Conservation (phyloP, 2,888 invertebrate genomes). For the Drosophila atroscutellata region DNA sequence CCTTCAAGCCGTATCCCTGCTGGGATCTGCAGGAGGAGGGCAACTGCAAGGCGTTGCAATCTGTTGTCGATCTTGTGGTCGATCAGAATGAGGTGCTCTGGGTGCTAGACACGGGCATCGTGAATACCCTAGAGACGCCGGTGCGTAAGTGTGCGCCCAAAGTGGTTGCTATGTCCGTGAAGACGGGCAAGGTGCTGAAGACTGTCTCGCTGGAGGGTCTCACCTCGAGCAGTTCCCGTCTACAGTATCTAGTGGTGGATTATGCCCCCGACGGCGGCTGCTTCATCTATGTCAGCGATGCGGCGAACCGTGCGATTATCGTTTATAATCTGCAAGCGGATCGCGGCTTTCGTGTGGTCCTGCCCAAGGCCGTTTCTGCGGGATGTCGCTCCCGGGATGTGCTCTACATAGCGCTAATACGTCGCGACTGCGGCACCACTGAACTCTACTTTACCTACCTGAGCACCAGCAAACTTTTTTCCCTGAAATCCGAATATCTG, state of each 20-base stretch:
- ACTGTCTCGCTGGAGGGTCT: constrained; percentile 87
- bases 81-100: constrained; percentile 89
- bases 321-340: constrained; percentile 88
- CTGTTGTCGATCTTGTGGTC: constrained; percentile 88
- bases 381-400: constrained; percentile 87
- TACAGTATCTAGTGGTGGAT: constrained; percentile 90
- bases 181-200: constrained; percentile 88
- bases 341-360: constrained; percentile 88
- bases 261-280: constrained; percentile 87
- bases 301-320: constrained; percentile 88
- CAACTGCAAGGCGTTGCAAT: constrained; percentile 88
- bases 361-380: constrained; percentile 86
- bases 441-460: constrained; percentile 88
- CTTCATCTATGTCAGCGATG: constrained; percentile 89
- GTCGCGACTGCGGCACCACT: constrained; percentile 86
- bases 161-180: constrained; percentile 88
- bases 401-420: constrained; percentile 88
- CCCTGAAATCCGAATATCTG: constrained; percentile 88
- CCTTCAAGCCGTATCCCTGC: constrained; percentile 88
- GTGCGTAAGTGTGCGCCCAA: constrained; percentile 89
- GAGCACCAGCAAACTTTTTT: constrained; percentile 87
- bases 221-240: constrained; percentile 87
- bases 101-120: constrained; percentile 90
- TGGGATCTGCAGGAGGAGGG: constrained; percentile 88
- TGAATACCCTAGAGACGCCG: constrained; percentile 89